phyloP scores from a whole-genome alignment of 2,797 vertebrate species.

The Pogonophryne albipinna region DNA sequence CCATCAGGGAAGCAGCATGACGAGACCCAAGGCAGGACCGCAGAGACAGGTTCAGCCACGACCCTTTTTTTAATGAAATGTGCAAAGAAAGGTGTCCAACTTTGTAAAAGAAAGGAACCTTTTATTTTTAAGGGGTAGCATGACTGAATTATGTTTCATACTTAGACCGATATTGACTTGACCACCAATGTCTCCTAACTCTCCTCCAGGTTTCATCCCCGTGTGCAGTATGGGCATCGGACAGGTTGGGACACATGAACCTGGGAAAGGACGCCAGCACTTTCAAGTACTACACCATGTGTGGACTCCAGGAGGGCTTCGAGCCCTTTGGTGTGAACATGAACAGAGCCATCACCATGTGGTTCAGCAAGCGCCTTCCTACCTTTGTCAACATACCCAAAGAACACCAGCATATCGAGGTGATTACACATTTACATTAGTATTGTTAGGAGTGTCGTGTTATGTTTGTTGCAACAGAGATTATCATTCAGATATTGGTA shows the following conservation, averaged over 20 bases:
- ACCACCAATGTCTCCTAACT: background rate
- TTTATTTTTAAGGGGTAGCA: background rate
- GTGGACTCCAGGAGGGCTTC: conserved; percentile 97
- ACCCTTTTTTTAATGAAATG: conserved; percentile 39
- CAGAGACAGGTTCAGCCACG: too few species aligned
- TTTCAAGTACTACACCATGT: conserved; percentile 99
- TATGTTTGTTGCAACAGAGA: too few species aligned
- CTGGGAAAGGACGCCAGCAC: conserved; percentile 95
- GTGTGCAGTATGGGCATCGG: conserved; percentile 93
- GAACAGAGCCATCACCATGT: conserved; percentile 98
- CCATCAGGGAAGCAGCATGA: too few species aligned
- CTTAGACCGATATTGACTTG: background rate
- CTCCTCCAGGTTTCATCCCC: conserved; percentile 92
- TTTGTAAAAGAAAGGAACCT: background rate
- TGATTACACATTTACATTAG: conserved; percentile 61
- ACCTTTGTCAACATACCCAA: conserved; percentile 94
- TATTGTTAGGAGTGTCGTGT: background rate
- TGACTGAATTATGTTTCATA: background rate
- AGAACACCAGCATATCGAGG: conserved; percentile 92
- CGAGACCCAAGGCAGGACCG: too few species aligned
- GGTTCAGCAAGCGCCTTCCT: conserved; percentile 99
- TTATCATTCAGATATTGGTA: too few species aligned
- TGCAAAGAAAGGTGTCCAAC: background rate
- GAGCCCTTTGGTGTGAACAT: conserved; percentile 98
- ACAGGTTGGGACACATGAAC: conserved; percentile 96